These are phyloP conservation scores for Palythoa grandis DNA, from an alignment of 92 coral and sea anemone species.

Conservation along the genomic window DNA sequence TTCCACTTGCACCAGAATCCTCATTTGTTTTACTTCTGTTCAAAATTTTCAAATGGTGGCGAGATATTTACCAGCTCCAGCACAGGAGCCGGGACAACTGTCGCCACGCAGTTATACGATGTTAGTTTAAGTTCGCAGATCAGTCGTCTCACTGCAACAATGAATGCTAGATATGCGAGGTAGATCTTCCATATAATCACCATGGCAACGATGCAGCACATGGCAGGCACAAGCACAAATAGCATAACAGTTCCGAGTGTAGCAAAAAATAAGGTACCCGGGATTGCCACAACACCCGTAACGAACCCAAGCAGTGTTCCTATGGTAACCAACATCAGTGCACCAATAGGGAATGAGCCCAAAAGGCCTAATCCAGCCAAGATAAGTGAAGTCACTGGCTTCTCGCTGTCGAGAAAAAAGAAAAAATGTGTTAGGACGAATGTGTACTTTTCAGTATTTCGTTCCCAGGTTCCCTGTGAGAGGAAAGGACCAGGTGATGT, in stretches of 20 bases:
- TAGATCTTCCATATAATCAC: constrained; percentile 14
- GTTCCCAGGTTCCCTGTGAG: neutral
- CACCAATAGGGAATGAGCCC: constrained; percentile 26
- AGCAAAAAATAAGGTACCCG: constrained; percentile 16
- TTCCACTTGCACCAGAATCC: neutral
- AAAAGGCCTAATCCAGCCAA: constrained; percentile 30
- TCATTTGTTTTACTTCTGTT: neutral
- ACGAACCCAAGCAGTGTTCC: constrained; percentile 11
- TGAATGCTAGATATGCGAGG: constrained; percentile 7
- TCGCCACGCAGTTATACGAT: neutral
- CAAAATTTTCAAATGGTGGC: neutral
- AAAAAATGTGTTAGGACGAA: neutral
- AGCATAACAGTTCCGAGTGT: constrained; percentile 23
- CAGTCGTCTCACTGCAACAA: constrained; percentile 3
- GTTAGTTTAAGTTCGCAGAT: neutral
- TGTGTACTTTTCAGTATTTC: neutral
- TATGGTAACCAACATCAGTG: neutral
- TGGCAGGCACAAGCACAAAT: constrained; percentile 12
- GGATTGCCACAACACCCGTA: constrained; percentile 28
- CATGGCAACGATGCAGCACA: constrained; percentile 5
- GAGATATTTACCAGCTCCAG: constrained; percentile 7
- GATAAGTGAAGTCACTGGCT: constrained; percentile 34
- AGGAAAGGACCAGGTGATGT: too few species aligned
- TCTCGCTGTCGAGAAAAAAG: constrained; percentile 8
- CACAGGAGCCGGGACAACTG: constrained; percentile 9